Evolutionary conservation across 2,888 invertebrate species (phyloP).

Genomic region (Cylloceria caligata): DNA sequence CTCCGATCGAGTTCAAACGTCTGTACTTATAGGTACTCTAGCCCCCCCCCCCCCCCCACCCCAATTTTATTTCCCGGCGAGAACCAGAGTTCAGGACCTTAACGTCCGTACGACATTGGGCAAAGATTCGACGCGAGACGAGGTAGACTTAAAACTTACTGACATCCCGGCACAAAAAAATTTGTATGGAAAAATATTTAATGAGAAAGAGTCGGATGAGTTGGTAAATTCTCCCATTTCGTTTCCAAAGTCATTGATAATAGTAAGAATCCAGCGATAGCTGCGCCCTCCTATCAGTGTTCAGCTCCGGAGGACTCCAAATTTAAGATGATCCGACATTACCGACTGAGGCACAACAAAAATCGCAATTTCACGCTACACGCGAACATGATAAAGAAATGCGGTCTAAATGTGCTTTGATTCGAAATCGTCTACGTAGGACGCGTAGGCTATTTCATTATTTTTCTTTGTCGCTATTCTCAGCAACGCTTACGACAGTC

Average conservation of each 20-base stretch:
- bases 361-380: neutral
- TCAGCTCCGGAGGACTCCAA: neutral
- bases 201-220: neutral
- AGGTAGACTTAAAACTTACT: neutral
- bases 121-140: neutral
- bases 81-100: neutral
- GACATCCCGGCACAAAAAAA: neutral
- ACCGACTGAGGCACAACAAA: too few species aligned
- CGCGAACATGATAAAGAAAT: neutral
- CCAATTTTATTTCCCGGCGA: conserved; percentile 55
- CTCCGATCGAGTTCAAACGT: conserved; percentile 23
- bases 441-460: neutral
- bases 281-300: neutral
- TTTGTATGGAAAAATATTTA: neutral
- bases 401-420: neutral
- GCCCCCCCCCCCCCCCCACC: too few species aligned
- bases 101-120: conserved; percentile 3
- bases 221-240: neutral
- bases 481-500: neutral
- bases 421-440: neutral
- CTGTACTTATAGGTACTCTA: neutral
- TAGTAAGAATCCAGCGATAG: neutral
- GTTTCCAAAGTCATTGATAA: neutral
- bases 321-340: too few species aligned
- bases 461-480: conserved; percentile 1